phyloP scores from a whole-genome alignment of 2,797 vertebrate species.

The Clarias pachynema region DNA sequence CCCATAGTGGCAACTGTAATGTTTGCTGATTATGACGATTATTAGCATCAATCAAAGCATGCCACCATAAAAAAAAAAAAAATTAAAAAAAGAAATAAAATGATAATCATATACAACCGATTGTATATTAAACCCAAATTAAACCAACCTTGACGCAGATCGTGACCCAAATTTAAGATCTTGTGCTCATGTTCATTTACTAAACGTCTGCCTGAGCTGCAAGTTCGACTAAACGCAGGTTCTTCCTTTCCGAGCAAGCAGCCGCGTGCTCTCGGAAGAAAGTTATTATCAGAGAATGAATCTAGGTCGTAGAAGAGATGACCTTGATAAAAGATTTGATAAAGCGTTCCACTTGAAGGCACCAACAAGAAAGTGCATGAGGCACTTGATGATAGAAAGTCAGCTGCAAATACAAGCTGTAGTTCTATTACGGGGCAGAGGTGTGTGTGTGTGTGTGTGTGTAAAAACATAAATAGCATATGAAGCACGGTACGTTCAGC shows the following conservation, averaged over 20 bases:
- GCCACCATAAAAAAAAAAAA: neutral
- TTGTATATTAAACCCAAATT: neutral
- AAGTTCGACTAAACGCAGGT: neutral
- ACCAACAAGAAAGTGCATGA: neutral
- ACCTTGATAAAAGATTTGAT: neutral
- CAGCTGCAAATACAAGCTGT: neutral
- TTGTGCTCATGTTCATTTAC: neutral
- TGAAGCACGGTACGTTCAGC: too few species aligned
- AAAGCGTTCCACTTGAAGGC: neutral
- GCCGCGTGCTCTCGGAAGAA: neutral
- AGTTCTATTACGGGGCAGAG: neutral
- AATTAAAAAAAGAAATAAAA: too few species aligned
- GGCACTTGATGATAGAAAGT: neutral
- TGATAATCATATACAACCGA: neutral
- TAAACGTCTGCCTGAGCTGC: neutral
- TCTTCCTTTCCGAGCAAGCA: neutral
- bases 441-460: too few species aligned
- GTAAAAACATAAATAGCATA: neutral
- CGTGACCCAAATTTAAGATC: neutral
- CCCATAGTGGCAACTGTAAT: neutral
- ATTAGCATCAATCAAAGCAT: neutral
- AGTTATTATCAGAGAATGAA: neutral
- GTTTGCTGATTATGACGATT: neutral
- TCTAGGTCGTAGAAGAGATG: neutral
- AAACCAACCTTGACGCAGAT: neutral